These are phyloP conservation scores for Phasianus colchicus DNA, from an alignment of 2,113 vertebrate species.

Conservation along the genomic window DNA sequence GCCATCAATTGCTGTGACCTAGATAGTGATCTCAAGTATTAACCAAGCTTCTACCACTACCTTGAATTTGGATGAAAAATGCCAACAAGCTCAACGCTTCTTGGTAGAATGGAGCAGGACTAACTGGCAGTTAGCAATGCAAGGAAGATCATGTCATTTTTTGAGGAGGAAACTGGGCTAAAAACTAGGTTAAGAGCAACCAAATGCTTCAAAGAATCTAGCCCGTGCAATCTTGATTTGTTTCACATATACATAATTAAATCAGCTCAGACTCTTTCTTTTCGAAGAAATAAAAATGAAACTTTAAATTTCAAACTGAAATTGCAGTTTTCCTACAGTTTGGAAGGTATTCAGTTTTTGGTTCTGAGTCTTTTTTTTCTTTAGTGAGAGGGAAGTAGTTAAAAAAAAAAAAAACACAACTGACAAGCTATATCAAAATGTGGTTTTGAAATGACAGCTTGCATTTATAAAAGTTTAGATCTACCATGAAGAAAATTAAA, in stretches of 20 bases:
- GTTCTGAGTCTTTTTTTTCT: background rate
- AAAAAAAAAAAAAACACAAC: conserved; percentile 11
- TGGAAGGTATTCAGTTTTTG: background rate
- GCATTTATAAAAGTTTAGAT: background rate
- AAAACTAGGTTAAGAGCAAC: background rate
- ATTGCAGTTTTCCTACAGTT: background rate
- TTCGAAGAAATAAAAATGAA: background rate
- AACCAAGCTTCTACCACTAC: background rate
- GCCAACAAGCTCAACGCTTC: background rate
- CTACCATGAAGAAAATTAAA: background rate
- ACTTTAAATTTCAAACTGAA: background rate
- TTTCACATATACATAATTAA: background rate
- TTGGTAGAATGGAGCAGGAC: rapidly evolving
- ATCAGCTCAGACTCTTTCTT: background rate
- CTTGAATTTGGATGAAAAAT: background rate
- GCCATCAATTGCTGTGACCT: background rate
- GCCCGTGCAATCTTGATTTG: background rate
- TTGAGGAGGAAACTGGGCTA: background rate
- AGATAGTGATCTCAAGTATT: background rate
- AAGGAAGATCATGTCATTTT: background rate
- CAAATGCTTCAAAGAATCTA: background rate
- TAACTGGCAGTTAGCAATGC: background rate
- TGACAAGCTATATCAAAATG: background rate
- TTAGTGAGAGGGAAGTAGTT: background rate
- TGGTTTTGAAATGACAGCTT: conserved; percentile 30